phyloP scores from a whole-genome alignment of 2,888 invertebrate genomes.

The Acronicta aceris region DNA sequence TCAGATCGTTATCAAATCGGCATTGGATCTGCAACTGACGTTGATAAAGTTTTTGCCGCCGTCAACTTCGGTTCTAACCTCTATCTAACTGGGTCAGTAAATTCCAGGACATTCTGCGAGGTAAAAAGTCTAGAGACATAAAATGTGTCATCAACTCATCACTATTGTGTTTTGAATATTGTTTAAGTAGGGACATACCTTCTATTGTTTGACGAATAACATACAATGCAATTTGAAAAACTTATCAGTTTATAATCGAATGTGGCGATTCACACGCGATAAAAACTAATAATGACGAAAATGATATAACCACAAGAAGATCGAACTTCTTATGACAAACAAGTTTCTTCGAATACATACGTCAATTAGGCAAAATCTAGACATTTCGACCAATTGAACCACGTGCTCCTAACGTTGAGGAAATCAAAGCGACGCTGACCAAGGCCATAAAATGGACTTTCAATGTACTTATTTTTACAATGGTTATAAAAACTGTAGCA shows the following conservation, averaged over 20 bases:
- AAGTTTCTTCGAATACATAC: constrained; percentile 16
- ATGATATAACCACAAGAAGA: constrained; percentile 6
- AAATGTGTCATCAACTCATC: constrained; percentile 1
- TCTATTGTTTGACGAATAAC: no score
- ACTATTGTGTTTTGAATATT: background rate
- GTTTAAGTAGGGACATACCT: background rate
- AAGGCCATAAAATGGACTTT: constrained; percentile 33
- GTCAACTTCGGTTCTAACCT: constrained; percentile 22
- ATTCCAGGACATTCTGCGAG: constrained; percentile 26
- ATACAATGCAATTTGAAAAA: background rate
- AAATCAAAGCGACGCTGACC: constrained; percentile 15
- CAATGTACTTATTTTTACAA: constrained; percentile 28
- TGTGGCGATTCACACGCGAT: background rate
- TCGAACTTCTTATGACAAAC: constrained; percentile 13
- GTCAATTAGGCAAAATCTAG: constrained; percentile 18
- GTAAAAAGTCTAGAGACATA: constrained; percentile 23
- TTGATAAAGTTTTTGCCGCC: constrained; percentile 45
- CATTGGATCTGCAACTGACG: constrained; percentile 39
- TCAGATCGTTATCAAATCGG: constrained; percentile 37
- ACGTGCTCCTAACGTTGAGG: constrained; percentile 24
- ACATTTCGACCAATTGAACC: constrained; percentile 18
- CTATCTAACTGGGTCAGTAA: constrained; percentile 27
- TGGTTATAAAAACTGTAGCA: constrained; percentile 19
- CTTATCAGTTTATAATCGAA: background rate
- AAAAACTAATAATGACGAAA: constrained; percentile 12